Evolutionary conservation across 1,140 invertebrate genomes (phyloP).

Genomic region (Drosophila cardini): DNA sequence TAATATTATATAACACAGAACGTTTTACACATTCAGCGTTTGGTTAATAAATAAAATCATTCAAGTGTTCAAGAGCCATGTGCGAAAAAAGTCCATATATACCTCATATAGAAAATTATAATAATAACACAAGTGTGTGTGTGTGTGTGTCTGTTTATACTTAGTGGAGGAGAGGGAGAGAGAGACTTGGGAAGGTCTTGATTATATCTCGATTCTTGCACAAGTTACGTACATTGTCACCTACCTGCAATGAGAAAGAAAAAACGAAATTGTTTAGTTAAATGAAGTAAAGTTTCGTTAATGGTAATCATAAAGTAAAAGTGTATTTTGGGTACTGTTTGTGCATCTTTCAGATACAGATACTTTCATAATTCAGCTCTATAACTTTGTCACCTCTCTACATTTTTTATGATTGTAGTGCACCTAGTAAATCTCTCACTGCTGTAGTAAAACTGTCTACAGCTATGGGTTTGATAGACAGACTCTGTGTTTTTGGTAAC

Average conservation of each 20-base stretch:
- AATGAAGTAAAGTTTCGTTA: conserved; percentile 15
- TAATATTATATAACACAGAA: conserved; percentile 52
- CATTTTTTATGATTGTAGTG: not conserved
- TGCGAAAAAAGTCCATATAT: conserved; percentile 29
- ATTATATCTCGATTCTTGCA: conserved; percentile 28
- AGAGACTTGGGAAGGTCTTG: not conserved
- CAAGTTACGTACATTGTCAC: conserved; percentile 79
- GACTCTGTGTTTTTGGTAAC: conserved; percentile 20
- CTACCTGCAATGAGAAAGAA: conserved; percentile 72
- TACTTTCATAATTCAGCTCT: too few relatives aligned
- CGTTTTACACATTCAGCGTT: conserved; percentile 21
- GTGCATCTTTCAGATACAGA: too few relatives aligned
- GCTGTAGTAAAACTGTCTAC: not conserved
- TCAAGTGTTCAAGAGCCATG: conserved; percentile 42
- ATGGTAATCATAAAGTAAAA: too few relatives aligned
- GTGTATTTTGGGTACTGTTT: not conserved
- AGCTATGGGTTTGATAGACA: conserved; percentile 28
- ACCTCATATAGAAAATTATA: conserved; percentile 2
- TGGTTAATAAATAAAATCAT: conserved; percentile 59
- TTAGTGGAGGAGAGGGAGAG: not conserved
- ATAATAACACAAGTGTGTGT: not conserved
- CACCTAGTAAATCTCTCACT: conserved; percentile 15
- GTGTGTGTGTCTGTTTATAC: conserved; percentile 16
- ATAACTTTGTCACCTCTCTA: not conserved
- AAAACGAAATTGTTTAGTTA: conserved; percentile 5